phyloP scores from a whole-genome alignment of 2,797 vertebrate species.

The Acipenser oxyrinchus region DNA sequence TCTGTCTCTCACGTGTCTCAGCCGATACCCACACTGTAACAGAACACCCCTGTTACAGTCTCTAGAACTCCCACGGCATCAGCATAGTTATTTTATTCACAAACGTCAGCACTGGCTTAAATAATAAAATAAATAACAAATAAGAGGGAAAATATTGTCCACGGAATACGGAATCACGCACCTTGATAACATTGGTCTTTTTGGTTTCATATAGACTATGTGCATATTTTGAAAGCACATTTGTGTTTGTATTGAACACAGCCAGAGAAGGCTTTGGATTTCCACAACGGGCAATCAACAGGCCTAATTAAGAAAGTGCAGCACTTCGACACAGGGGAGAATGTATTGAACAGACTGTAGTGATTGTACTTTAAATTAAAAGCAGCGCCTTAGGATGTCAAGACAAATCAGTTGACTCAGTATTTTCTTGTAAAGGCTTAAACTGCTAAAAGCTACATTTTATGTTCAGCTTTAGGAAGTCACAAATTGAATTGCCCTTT shows the following conservation, averaged over 20 bases:
- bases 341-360: slow-evolving; percentile 14
- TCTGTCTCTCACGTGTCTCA: no score
- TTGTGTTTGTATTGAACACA: background rate
- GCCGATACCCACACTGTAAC: no score
- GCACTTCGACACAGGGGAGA: slow-evolving; percentile 7
- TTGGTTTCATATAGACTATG: no score
- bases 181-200: no score
- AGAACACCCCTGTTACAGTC: no score
- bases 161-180: no score
- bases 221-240: no score
- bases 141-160: no score
- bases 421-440: background rate
- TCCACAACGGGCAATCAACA: slow-evolving; percentile 21
- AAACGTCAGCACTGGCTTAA: no score
- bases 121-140: no score
- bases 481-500: slow-evolving; percentile 10
- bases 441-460: slow-evolving; percentile 25
- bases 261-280: slow-evolving; percentile 20
- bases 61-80: no score
- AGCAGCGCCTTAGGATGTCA: slow-evolving; percentile 8
- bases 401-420: slow-evolving; percentile 25
- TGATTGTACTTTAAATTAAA: slow-evolving; percentile 29
- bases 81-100: no score
- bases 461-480: slow-evolving; percentile 16
- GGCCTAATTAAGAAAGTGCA: slow-evolving; percentile 31